Evolutionary conservation across 2,797 vertebrate genomes (phyloP).

Genomic region (Siniperca undulata): DNA sequence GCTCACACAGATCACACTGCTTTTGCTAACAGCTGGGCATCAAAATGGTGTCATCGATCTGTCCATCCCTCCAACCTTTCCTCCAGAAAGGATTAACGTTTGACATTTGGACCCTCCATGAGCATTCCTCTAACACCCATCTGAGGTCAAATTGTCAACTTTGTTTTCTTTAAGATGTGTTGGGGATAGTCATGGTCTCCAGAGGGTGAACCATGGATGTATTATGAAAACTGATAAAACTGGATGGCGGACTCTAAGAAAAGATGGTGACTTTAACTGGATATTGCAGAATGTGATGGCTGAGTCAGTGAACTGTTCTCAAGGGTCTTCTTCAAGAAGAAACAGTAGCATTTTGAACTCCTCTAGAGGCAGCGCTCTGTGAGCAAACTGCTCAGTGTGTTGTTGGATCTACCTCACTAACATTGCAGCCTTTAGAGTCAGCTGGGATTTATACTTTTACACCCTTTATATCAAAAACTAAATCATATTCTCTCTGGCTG

Average conservation of each 20-base stretch:
- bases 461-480: neutral
- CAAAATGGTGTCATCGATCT: neutral
- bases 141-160: neutral
- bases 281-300: too few species aligned
- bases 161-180: neutral
- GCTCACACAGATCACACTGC: too few species aligned
- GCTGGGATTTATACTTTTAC: neutral
- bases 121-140: too few species aligned
- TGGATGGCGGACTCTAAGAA: too few species aligned
- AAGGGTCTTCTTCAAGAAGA: too few species aligned
- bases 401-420: too few species aligned
- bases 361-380: too few species aligned
- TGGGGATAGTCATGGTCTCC: neutral
- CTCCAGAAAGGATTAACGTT: neutral
- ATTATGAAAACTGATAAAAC: neutral
- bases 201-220: neutral
- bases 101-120: neutral
- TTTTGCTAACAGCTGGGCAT: neutral
- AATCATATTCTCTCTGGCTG: neutral
- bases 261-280: too few species aligned
- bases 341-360: too few species aligned
- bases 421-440: too few species aligned
- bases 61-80: neutral
- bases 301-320: too few species aligned
- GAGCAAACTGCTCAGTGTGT: too few species aligned